These are phyloP conservation scores for Anastrepha ludens DNA, from an alignment of 1,140 invertebrate genomes.

Conservation along the genomic window DNA sequence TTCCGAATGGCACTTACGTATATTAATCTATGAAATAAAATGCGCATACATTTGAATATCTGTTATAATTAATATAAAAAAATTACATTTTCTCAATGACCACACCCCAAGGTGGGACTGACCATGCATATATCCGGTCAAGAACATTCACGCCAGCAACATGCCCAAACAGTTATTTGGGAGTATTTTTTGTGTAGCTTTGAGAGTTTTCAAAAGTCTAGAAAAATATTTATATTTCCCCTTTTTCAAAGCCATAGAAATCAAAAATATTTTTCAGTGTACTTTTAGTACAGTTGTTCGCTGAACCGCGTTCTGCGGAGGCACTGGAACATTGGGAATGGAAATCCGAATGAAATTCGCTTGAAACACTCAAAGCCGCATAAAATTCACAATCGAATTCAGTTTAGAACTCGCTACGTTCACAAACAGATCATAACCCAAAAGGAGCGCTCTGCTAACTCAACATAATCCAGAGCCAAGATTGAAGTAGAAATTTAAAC, in stretches of 20 bases:
- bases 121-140: too few relatives aligned
- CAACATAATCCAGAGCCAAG: neutral
- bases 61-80: too few relatives aligned
- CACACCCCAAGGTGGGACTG: too few relatives aligned
- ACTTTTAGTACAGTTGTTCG: neutral
- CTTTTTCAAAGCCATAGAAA: neutral
- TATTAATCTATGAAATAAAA: too few relatives aligned
- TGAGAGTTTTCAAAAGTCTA: neutral
- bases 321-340: neutral
- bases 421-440: neutral
- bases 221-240: neutral
- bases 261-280: neutral
- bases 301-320: neutral
- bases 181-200: neutral
- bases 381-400: neutral
- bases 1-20: too few relatives aligned
- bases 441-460: neutral
- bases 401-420: neutral
- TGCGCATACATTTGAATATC: too few relatives aligned
- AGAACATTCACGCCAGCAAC: too few relatives aligned
- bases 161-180: too few relatives aligned
- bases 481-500: neutral
- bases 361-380: constrained; percentile 12
- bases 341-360: constrained; percentile 14
- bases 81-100: too few relatives aligned